phyloP scores from a whole-genome alignment of 2,888 invertebrate genomes.

The Mesorhabditis sp. region DNA sequence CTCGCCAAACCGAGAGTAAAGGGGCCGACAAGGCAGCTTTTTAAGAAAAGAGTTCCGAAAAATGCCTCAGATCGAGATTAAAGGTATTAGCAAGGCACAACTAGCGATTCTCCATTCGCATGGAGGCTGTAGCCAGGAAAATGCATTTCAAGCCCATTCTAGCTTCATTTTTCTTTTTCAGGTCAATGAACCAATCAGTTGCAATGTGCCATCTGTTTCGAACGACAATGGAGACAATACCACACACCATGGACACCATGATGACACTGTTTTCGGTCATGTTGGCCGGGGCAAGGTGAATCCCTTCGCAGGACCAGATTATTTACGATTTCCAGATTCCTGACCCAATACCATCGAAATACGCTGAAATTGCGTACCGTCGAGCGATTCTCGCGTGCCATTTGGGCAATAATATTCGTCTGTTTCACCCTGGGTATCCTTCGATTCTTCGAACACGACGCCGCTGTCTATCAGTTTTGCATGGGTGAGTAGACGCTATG shows the following conservation, averaged over 20 bases:
- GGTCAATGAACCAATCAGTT: constrained; percentile 51
- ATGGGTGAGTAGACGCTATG: constrained; percentile 33
- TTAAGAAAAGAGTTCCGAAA: too few relatives aligned
- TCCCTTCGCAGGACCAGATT: not conserved
- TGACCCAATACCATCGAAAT: constrained; percentile 56
- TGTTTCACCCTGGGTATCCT: constrained; percentile 49
- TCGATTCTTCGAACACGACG: constrained; percentile 55
- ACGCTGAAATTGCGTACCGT: constrained; percentile 54
- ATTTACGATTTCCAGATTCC: constrained; percentile 29
- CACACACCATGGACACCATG: constrained; percentile 55
- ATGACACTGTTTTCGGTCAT: constrained; percentile 55
- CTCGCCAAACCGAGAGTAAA: too few relatives aligned
- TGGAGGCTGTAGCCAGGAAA: too few relatives aligned
- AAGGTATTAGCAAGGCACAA: too few relatives aligned
- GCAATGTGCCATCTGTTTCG: constrained; percentile 56
- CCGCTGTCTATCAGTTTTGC: constrained; percentile 54
- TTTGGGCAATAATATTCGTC: constrained; percentile 54
- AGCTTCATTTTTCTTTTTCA: constrained; percentile 11
- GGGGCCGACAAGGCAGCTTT: too few relatives aligned
- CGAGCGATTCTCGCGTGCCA: constrained; percentile 54
- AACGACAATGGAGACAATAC: constrained; percentile 53
- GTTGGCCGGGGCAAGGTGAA: constrained; percentile 49
- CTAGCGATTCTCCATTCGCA: too few relatives aligned
- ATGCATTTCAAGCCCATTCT: too few relatives aligned
- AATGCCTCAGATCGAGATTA: too few relatives aligned